Conservation (phyloP, 2,888 invertebrate genomes). For the Drosophila maculinotata region DNA sequence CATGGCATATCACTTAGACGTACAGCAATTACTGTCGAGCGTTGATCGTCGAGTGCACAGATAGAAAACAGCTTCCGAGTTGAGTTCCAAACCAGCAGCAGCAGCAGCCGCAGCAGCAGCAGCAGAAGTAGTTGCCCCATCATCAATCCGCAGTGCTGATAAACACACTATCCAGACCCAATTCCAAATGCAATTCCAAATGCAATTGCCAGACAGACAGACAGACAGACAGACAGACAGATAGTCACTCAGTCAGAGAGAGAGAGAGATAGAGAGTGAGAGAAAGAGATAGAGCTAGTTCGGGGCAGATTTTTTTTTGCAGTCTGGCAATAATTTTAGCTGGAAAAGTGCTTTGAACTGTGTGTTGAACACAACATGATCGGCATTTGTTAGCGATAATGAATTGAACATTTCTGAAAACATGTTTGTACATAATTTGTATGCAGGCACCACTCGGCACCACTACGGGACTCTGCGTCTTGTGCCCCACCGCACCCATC, state of each 20-base stretch:
- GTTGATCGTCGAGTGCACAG: conserved; percentile 32
- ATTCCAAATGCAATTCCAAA: conserved; percentile 49
- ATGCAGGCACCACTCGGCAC: conserved; percentile 66
- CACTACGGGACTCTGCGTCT: conserved; percentile 43
- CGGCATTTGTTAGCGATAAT: conserved; percentile 82
- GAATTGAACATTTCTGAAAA: conserved; percentile 82
- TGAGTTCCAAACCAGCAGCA: conserved; percentile 29
- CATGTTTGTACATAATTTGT: conserved; percentile 82
- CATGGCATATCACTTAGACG: conserved; percentile 76
- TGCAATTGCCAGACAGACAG: conserved; percentile 29
- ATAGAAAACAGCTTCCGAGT: conserved; percentile 66
- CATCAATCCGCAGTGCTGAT: conserved; percentile 44
- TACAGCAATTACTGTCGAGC: conserved; percentile 65
- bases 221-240: conserved; percentile 16
- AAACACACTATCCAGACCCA: conserved; percentile 46
- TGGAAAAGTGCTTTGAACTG: conserved; percentile 79
- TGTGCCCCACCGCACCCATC: conserved; percentile 9
- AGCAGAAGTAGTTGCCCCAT: conserved; percentile 23
- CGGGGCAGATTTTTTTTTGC: conserved; percentile 34
- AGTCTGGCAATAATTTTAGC: conserved; percentile 71
- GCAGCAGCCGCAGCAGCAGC: background rate
- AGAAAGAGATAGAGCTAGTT: background rate
- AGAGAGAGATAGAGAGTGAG: background rate
- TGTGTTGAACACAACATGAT: conserved; percentile 79
- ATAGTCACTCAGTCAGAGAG: conserved; percentile 10